Base-by-base conservation (phyloP, 2,797 vertebrate genomes). In the Hylomyscus alleni region DNA sequence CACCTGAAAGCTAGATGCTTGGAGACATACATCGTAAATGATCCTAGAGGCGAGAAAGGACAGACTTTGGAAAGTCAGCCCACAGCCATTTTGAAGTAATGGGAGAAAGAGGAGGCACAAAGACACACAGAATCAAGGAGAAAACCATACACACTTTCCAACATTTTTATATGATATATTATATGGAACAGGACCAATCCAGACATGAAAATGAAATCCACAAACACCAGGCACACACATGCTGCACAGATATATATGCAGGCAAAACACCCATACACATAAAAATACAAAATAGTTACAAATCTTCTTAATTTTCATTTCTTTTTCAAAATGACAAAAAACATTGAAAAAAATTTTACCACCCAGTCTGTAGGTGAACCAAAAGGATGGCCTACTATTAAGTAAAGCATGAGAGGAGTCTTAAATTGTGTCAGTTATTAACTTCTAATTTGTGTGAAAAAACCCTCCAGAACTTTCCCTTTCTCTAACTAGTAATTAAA, bases 401-500 rank as follows among this genome's bases (percentile, higher is more conserved):
- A 31, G 78, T n/a, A 82, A 91, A 95, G 58, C 95, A n/a, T 4
- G 69, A 81, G 93, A 93, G 58, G 65, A 85, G 91, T 69, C 92
- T 89, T 90, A 83, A 91, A 72, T 24, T 89, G 92, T 94, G 91
- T 96, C 93, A 89, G 94, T 92, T 94, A 96, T 95, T 95, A 97
- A 95, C 97, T 94, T 93, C 92, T 97, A 96, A 97, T 98, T 95
- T 96, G 87, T 95, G 97, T 95, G 96, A 98, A 95, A 95, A 91
- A 90, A 67, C 37, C 89, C 90, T 96, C n/a, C 65, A 77, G 89
- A 96, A 95, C 75, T 96, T 97, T 96, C 95, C 93, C 96, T 96
- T 96, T 97, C 95, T 78, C 47, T 87, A 97, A 95, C 91, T 96
- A 91, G 92, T 94, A 94, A 97, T 98, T 98, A 98, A 96, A 67